Evolutionary conservation across 1,140 invertebrate genomes (phyloP).

Genomic region (Caerostris extrusa): DNA sequence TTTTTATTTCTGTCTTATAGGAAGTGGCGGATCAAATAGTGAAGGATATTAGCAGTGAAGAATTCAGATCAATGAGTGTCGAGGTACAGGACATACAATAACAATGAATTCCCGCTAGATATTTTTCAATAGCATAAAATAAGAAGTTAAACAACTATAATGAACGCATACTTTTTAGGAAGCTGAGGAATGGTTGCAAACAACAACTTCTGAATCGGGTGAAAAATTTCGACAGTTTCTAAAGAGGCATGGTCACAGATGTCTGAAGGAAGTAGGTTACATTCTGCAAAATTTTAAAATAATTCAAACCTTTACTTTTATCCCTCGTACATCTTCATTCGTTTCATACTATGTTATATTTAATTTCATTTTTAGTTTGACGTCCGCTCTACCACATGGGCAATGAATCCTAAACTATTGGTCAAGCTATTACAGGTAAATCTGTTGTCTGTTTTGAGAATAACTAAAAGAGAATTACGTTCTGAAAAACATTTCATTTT

Average conservation of each 20-base stretch:
- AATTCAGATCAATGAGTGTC: constrained; percentile 82
- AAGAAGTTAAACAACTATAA: too few relatives aligned
- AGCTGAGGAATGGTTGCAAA: constrained; percentile 85
- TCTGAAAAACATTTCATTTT: too few relatives aligned
- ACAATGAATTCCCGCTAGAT: too few relatives aligned
- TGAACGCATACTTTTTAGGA: constrained; percentile 79
- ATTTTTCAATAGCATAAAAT: too few relatives aligned
- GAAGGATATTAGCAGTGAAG: constrained; percentile 81
- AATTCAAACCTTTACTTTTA: constrained; percentile 84
- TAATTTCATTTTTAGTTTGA: constrained; percentile 84
- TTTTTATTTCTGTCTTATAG: constrained; percentile 81
- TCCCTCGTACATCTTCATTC: neutral
- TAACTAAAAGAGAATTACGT: neutral
- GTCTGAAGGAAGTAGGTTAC: constrained; percentile 86
- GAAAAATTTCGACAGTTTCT: constrained; percentile 85
- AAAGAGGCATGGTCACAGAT: constrained; percentile 87
- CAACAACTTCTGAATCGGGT: constrained; percentile 83
- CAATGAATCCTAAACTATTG: constrained; percentile 84
- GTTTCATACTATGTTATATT: too few relatives aligned
- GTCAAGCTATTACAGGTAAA: constrained; percentile 85
- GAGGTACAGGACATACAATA: constrained; percentile 2
- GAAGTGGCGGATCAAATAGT: constrained; percentile 84
- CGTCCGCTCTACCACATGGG: constrained; percentile 86
- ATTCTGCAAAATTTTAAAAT: constrained; percentile 82
- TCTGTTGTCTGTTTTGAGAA: too few relatives aligned